Conservation (phyloP, 1,140 invertebrate genomes). For the Camponotus floridanus region DNA sequence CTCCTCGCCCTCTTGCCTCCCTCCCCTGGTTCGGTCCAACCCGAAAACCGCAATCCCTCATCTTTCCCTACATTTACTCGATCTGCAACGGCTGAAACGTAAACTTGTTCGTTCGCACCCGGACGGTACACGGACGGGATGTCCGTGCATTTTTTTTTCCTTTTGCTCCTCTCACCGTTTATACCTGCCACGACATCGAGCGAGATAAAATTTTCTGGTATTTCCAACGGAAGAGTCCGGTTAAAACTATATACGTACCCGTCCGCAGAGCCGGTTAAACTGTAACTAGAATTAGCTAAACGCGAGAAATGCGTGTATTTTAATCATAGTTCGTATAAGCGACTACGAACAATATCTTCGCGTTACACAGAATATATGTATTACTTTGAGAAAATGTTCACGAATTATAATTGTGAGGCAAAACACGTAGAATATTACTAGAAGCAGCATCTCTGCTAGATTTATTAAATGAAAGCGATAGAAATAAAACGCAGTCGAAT, state of each 20-base stretch:
- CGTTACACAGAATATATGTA: not conserved
- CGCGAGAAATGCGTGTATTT: constrained; percentile 18
- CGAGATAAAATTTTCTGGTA: constrained; percentile 74
- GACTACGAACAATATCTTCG: not conserved
- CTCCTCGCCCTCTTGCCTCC: constrained; percentile 2
- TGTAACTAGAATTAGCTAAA: constrained; percentile 17
- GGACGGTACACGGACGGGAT: constrained; percentile 44
- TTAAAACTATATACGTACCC: constrained; percentile 36
- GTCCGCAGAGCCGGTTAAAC: constrained; percentile 48
- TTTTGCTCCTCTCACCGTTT: constrained; percentile 60
- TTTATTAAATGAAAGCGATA: constrained; percentile 22
- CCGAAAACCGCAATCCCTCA: constrained; percentile 81
- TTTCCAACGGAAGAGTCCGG: constrained; percentile 60
- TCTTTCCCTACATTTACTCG: constrained; percentile 81
- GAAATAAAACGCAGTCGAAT: constrained; percentile 55
- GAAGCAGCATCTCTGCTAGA: constrained; percentile 46
- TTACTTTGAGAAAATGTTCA: constrained; percentile 1
- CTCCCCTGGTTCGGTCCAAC: constrained; percentile 59
- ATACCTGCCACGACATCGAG: constrained; percentile 64
- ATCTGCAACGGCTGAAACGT: constrained; percentile 79
- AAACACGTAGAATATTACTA: not conserved
- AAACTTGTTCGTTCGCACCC: constrained; percentile 78
- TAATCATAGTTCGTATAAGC: constrained; percentile 38
- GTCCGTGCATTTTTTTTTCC: constrained; percentile 35
- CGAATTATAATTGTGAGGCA: not conserved